Conservation (phyloP, 2,888 invertebrate genomes). For the Odontothrips loti region DNA sequence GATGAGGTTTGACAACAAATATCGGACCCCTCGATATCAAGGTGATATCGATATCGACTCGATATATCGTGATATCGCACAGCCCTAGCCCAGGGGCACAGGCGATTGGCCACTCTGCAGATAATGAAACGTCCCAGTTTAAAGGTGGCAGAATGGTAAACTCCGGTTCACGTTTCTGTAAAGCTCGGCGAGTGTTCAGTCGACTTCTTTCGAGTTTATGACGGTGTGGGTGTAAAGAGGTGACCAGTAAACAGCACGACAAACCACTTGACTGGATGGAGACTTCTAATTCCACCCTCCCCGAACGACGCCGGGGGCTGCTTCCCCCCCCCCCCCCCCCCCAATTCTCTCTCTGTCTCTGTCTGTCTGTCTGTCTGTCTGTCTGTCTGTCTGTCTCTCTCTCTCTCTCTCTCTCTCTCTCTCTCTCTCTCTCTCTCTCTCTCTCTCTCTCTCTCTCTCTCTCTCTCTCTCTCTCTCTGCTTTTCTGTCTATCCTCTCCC, state of each 20-base stretch:
- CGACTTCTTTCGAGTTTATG: too few relatives aligned
- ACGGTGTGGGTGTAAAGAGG: too few relatives aligned
- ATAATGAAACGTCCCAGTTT: too few relatives aligned
- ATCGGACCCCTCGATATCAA: too few relatives aligned
- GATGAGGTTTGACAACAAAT: too few relatives aligned
- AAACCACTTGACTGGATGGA: constrained; percentile 17
- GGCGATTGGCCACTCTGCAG: too few relatives aligned
- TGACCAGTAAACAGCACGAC: neutral
- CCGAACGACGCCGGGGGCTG: neutral
- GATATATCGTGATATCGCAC: too few relatives aligned
- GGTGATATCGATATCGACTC: too few relatives aligned
- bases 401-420: neutral
- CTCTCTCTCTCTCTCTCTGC: neutral
- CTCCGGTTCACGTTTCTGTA: too few relatives aligned
- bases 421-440: neutral
- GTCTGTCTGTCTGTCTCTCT: neutral
- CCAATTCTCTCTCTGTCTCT: neutral
- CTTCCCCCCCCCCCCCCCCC: neutral
- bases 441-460: neutral
- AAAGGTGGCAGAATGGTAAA: too few relatives aligned
- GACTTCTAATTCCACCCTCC: neutral
- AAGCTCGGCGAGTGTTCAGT: too few relatives aligned
- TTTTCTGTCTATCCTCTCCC: neutral
- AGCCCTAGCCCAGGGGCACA: too few relatives aligned
- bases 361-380: neutral